A percentile compares a stretch with the other conserved stretches of the same genome.
Evolutionary conservation across 1,140 invertebrate species (phyloP).

Genomic region (Pseudomyrmex pallidus): DNA sequence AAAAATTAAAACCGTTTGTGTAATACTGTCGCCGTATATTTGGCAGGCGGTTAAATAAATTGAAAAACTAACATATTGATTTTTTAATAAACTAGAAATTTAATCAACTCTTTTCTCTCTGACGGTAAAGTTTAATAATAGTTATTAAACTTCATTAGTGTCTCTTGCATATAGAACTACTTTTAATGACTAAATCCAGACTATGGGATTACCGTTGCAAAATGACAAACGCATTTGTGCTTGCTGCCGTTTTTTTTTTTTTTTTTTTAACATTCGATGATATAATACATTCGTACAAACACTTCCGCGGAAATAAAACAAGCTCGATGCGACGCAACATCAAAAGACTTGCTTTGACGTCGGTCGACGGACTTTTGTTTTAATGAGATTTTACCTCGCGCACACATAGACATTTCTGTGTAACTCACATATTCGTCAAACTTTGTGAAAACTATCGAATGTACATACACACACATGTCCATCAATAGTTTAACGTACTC

Average conservation of each 20-base stretch:
- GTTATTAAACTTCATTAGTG: no score
- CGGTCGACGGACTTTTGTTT: not conserved
- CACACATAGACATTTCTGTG: slow-evolving; percentile 2
- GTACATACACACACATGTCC: not conserved
- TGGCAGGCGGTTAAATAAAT: no score
- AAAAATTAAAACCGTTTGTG: no score
- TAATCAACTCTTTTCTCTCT: no score
- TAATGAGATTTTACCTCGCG: slow-evolving; percentile 30
- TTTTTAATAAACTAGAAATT: no score
- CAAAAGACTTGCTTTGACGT: not conserved
- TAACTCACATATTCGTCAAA: not conserved
- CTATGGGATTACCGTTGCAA: not conserved
- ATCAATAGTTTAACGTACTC: not conserved
- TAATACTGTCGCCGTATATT: no score
- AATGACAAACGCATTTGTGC: not conserved
- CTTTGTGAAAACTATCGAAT: not conserved
- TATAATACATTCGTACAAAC: no score
- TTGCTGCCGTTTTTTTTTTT: no score
- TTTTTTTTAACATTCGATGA: no score
- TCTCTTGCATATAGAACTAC: no score
- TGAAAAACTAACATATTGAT: no score
- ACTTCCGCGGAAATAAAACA: not conserved
- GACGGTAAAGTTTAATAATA: no score
- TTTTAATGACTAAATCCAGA: not conserved
- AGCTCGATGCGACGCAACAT: slow-evolving; percentile 26